A percentile compares a stretch with the other conserved stretches of the same genome.
Conservation (phyloP, 2,113 vertebrate species). For the Apodemus speciosus region DNA sequence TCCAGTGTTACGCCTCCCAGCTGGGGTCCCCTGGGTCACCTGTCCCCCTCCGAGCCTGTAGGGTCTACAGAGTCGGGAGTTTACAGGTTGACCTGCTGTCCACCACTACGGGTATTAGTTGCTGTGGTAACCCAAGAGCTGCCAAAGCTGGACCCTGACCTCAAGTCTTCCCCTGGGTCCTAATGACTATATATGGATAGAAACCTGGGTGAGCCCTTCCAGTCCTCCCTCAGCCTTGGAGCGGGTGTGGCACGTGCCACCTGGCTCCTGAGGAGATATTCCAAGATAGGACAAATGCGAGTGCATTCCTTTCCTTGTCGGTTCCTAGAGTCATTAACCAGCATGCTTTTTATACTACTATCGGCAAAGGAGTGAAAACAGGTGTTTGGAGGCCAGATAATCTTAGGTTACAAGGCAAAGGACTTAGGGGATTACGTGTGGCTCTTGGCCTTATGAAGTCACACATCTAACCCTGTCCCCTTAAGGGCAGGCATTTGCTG, state of each 20-base stretch:
- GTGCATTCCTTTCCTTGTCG: conserved; percentile 25
- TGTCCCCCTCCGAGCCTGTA: not conserved
- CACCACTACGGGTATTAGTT: not conserved
- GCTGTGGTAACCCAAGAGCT: not conserved
- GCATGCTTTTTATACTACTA: conserved; percentile 42
- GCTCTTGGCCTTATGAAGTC: conserved; percentile 67
- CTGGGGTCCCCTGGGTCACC: not conserved
- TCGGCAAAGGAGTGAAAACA: conserved; percentile 76
- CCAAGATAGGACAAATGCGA: conserved; percentile 42
- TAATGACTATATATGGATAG: not conserved
- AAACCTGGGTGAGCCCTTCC: conserved; percentile 25
- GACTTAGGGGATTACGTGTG: conserved; percentile 67
- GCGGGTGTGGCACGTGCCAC: conserved; percentile 11
- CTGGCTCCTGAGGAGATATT: not conserved
- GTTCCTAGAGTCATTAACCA: conserved; percentile 71
- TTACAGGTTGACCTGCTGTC: not conserved
- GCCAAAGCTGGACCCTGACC: not conserved
- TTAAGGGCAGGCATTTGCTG: conserved; percentile 64
- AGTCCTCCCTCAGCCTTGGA: conserved; percentile 59
- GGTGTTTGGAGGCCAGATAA: conserved; percentile 42
- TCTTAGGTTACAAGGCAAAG: conserved; percentile 55
- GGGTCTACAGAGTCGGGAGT: not conserved
- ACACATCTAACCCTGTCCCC: conserved; percentile 61
- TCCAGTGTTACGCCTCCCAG: not conserved
- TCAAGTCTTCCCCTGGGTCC: not conserved